Base-by-base conservation (phyloP, 2,113 vertebrate genomes). In the Neogale vison region DNA sequence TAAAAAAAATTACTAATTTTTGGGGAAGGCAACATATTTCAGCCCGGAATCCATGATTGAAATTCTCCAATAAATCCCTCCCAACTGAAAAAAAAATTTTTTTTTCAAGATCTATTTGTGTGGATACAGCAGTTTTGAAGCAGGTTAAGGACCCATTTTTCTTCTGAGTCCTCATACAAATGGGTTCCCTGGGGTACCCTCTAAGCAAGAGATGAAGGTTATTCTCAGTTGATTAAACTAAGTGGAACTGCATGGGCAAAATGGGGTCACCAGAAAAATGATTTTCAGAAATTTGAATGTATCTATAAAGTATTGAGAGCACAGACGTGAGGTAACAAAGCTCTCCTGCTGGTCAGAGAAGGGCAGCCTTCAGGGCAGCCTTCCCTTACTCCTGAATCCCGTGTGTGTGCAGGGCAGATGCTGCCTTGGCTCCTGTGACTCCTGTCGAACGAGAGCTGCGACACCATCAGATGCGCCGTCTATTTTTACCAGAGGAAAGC, bases 21-120 rank as follows among this genome's bases (percentile, higher is more conserved):
- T 31, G 88, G 88, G 79, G 65, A 67, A 93, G 95, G 67, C 80
- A 67, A 97, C 90, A 87, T 67, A 87, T 92, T 91, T 94, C 84
- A 96, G 90, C 96, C 95, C 79, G 89, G 90, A 96, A 80, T 57
- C 84, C 15, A 77, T 77, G 95, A 90, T 88, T 92, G 65, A 80
- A 88, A 95, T 93, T 97, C 95, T 90, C 95, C 92, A 88, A 81
- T 97, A 95, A 96, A 95, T 91, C 90, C 97, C 92, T 93, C 85
- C 42, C 82, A 96, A 95, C 71, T 74, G 94, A 96, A 76, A 76
- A 74, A 74, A 15, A 74, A 74, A 26, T 14, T 50, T 7, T n/a
- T 31, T 74, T 76, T 74, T 57, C 39, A 57, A 47, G 21, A 23
- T 57, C 61, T 26, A n/a, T 24, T 31, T 85, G 31, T 39, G 15